Conservation (phyloP, 35 echinoderm and acorn worm species). For the Lytechinus variegatus region DNA sequence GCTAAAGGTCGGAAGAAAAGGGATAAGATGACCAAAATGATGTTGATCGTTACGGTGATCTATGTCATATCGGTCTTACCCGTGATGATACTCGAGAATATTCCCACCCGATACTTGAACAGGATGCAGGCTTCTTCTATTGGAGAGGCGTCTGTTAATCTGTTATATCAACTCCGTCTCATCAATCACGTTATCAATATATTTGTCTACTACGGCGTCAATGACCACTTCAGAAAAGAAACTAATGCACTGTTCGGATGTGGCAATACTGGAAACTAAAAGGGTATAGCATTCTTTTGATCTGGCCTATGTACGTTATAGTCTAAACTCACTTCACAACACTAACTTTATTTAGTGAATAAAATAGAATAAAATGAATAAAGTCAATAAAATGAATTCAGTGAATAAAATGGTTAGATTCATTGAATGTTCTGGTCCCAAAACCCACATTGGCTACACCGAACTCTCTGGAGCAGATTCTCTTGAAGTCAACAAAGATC, state of each 20-base stretch:
- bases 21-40: constrained; percentile 14
- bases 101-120: neutral
- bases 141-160: neutral
- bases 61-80: neutral
- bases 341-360: no score
- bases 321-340: no score
- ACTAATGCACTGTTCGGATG: neutral
- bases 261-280: neutral
- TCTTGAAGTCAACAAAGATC: no score
- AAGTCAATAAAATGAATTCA: no score
- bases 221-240: neutral
- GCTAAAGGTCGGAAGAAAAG: neutral
- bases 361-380: no score
- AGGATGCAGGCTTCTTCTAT: neutral
- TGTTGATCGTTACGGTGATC: constrained; percentile 12
- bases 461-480: no score
- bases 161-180: neutral
- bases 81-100: neutral
- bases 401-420: no score
- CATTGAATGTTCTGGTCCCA: no score
- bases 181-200: constrained; percentile 30
- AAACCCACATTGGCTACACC: no score
- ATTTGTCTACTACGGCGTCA: neutral
- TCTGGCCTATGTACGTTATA: no score
- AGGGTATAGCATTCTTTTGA: neutral